Base-by-base conservation (phyloP, 1,140 invertebrate genomes). In the Eciton burchellii region DNA sequence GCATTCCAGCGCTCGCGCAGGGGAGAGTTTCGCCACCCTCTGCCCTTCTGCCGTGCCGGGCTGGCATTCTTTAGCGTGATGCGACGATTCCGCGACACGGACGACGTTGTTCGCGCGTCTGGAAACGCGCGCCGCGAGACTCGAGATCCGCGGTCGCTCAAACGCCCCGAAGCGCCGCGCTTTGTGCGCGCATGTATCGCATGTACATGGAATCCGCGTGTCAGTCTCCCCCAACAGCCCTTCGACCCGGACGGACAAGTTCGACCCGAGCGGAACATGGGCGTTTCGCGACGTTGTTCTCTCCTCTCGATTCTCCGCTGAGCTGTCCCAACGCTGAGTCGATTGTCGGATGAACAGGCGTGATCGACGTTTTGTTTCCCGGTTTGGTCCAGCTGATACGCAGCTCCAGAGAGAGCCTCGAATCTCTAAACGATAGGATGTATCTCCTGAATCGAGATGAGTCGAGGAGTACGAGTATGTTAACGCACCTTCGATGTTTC, bases 61-160 rank as follows among this genome's bases (percentile, higher is more conserved):
- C 9, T n/a, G 70, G 26, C 63, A 68, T 79, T 79, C 74, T 79
- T 79, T 21, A 66, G 29, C 26, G 21, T 16, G 9, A 14, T 35
- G 35, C 63, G 63, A 77, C 62, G 47, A 68, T 79, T 21, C 41
- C 49, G n/a, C n/a, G 63, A 70, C 74, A 70, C 60, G 63, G 63
- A 79, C 56, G 63, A 79, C 74, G 63, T 79, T 79, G 63, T 79
- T 77, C 16, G 63, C 43, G 43, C 12, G 35, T 21, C 6, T 35
- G 63, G 74, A 45, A 79, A 79, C 12, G 49, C 59, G 52, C n/a
- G 52, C 16, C 52, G 21, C 49, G 35, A 66, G 35, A 77, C 62
- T 47, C 35, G 63, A 70, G 56, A 70, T 70, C 63, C 52, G 52
- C 16, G 26, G 52, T 35, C 63, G 21, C 43, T 79, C 68, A 56